phyloP scores from a whole-genome alignment of 2,113 vertebrate species.

The Brachionichthys hirsutus region DNA sequence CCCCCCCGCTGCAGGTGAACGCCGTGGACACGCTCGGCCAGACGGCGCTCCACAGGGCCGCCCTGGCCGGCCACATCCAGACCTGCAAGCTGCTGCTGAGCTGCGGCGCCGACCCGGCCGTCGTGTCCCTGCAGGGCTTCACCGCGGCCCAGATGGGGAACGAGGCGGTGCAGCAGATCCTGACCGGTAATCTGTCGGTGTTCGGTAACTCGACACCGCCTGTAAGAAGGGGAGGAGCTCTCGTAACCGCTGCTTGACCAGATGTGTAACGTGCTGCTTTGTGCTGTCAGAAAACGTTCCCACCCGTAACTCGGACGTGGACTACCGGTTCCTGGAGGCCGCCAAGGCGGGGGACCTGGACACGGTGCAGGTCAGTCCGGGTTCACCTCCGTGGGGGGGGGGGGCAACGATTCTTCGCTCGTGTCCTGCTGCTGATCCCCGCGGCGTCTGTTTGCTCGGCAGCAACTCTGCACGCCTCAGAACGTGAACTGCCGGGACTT shows the following conservation, averaged over 20 bases:
- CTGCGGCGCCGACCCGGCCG: conserved; percentile 91
- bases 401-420: too few relatives aligned
- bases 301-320: conserved; percentile 93
- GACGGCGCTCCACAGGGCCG: conserved; percentile 92
- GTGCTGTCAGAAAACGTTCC: conserved; percentile 87
- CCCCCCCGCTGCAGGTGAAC: conserved; percentile 82
- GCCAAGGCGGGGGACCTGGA: conserved; percentile 98
- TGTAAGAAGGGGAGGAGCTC: too few relatives aligned
- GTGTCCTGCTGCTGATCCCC: background rate
- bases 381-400: too few relatives aligned
- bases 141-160: conserved; percentile 98
- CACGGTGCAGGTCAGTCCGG: conserved; percentile 88
- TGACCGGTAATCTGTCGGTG: conserved; percentile 81
- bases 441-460: conserved; percentile 27
- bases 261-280: background rate
- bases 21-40: conserved; percentile 95
- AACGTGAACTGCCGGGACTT: conserved; percentile 97
- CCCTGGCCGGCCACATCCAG: conserved; percentile 92
- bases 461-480: conserved; percentile 98
- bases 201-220: too few relatives aligned
- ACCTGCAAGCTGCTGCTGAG: conserved; percentile 93
- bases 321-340: conserved; percentile 95
- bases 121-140: conserved; percentile 96
- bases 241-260: too few relatives aligned
- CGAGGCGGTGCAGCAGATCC: conserved; percentile 96